phyloP scores from a whole-genome alignment of 2,888 invertebrate species.

The Aelia acuminata region DNA sequence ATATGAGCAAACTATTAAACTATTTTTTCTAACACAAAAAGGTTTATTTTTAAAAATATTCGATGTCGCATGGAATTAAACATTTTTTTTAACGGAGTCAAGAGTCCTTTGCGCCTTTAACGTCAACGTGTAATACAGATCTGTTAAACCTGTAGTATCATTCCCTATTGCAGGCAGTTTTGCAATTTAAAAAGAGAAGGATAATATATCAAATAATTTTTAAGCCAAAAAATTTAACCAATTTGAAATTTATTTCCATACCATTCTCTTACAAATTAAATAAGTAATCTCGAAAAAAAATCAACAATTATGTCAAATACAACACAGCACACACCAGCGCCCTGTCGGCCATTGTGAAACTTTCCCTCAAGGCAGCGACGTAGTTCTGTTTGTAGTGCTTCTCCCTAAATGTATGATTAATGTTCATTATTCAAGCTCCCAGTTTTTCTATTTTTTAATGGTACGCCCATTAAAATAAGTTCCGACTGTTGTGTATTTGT shows the following conservation, averaged over 20 bases:
- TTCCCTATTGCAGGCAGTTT: slow-evolving; percentile 40
- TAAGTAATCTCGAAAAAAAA: background rate
- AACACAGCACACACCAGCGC: slow-evolving; percentile 37
- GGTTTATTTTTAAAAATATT: no score
- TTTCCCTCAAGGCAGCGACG: slow-evolving; percentile 60
- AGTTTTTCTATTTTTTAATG: background rate
- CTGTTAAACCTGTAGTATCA: slow-evolving; percentile 53
- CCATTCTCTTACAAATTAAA: background rate
- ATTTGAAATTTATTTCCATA: background rate
- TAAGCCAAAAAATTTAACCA: background rate
- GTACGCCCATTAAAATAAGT: background rate
- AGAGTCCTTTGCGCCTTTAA: slow-evolving; percentile 47
- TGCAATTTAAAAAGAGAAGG: background rate
- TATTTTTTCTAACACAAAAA: background rate
- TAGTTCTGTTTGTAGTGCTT: slow-evolving; percentile 58
- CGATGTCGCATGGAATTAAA: no score
- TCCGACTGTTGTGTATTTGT: background rate
- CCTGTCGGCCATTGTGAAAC: slow-evolving; percentile 60
- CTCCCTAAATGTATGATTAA: background rate
- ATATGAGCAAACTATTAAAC: no score
- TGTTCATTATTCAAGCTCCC: background rate
- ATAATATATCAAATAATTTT: background rate
- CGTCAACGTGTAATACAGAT: slow-evolving; percentile 52
- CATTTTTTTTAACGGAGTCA: background rate
- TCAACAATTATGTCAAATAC: slow-evolving; percentile 20